Conservation (phyloP, 2,113 vertebrate genomes). For the Dipodomys ordii region DNA sequence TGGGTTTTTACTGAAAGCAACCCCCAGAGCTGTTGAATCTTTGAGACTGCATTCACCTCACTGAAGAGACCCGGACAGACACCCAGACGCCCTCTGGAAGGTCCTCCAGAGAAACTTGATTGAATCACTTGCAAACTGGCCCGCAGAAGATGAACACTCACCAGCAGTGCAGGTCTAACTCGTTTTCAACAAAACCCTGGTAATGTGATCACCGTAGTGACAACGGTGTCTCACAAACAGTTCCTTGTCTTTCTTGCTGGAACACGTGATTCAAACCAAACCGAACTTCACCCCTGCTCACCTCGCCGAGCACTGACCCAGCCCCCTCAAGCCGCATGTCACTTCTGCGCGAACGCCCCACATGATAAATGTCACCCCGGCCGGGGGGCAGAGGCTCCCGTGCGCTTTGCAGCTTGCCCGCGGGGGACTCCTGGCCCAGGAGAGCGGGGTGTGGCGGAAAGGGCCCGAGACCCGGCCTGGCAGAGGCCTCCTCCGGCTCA, state of each 20-base stretch:
- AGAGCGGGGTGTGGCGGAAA: neutral
- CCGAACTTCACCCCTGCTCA: neutral
- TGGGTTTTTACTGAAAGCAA: constrained; percentile 14
- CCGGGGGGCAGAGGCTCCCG: neutral
- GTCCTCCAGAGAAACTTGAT: too few relatives aligned
- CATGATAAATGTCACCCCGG: constrained; percentile 66
- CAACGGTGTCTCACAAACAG: neutral
- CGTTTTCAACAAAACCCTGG: constrained; percentile 55
- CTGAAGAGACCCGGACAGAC: neutral
- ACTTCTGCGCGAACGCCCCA: constrained; percentile 60
- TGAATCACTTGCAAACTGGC: too few relatives aligned
- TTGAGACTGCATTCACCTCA: constrained; percentile 28
- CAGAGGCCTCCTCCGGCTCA: too few relatives aligned
- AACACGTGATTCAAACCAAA: constrained; percentile 29
- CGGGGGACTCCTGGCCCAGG: neutral
- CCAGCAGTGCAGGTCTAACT: neutral
- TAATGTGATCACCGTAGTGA: neutral
- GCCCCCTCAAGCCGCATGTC: constrained; percentile 45
- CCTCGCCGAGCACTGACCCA: constrained; percentile 50
- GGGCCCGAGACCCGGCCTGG: neutral
- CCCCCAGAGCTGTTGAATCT: neutral
- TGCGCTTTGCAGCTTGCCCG: constrained; percentile 10
- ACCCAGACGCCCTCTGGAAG: neutral
- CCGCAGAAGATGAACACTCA: too few relatives aligned
- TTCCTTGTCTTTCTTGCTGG: constrained; percentile 4